phyloP scores from a whole-genome alignment of 2,888 invertebrate genomes.

The Synanthedon myopaeformis region DNA sequence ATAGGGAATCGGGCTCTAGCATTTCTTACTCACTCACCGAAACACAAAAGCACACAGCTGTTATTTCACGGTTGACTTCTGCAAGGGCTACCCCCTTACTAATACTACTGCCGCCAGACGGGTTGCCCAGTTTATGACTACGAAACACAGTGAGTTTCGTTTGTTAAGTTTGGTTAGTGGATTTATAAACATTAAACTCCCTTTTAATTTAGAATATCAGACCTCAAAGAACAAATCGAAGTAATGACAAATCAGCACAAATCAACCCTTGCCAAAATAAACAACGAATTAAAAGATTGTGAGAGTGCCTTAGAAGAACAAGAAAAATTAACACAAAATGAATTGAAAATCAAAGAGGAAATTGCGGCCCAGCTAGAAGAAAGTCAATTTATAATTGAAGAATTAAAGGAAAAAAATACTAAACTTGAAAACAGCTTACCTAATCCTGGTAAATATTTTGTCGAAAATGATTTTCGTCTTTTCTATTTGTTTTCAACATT shows the following conservation, averaged over 20 bases:
- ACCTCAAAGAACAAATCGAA: conserved; percentile 44
- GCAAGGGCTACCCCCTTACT: too few relatives aligned
- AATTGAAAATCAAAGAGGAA: conserved; percentile 27
- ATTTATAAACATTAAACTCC: too few relatives aligned
- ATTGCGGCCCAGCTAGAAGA: conserved; percentile 27
- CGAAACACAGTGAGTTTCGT: too few relatives aligned
- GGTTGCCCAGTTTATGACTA: too few relatives aligned
- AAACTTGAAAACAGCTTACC: conserved; percentile 43
- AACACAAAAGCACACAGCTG: too few relatives aligned
- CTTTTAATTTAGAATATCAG: conserved; percentile 25
- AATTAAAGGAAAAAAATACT: conserved; percentile 34
- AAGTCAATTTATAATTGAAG: conserved; percentile 29
- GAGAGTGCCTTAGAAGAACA: conserved; percentile 33
- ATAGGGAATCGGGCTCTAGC: too few relatives aligned
- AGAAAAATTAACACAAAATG: conserved; percentile 19
- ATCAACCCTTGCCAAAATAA: conserved; percentile 30
- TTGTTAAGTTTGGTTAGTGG: too few relatives aligned
- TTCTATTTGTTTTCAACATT: not conserved
- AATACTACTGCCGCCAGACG: too few relatives aligned
- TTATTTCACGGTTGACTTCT: too few relatives aligned
- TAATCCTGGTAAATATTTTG: conserved; percentile 33
- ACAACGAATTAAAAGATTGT: conserved; percentile 35
- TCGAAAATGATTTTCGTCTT: not conserved
- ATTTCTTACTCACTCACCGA: too few relatives aligned
- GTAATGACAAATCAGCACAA: conserved; percentile 33